Evolutionary conservation across 2,113 vertebrate genomes (phyloP).

Genomic region (Ploceus nigricollis): DNA sequence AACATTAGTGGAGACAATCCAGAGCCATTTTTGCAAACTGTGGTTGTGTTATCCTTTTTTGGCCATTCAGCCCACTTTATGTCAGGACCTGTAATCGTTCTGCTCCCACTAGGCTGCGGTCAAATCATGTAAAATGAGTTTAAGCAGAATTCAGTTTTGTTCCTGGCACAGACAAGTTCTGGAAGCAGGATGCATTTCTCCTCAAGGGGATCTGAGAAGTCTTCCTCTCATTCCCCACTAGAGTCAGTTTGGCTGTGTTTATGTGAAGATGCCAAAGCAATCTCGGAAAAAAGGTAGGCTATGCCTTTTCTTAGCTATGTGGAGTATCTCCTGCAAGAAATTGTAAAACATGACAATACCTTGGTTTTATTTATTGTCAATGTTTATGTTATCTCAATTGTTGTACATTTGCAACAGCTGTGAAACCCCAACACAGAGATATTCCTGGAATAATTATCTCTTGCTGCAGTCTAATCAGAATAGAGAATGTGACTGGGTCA

Average conservation of each 20-base stretch:
- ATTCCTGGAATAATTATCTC: constrained; percentile 30
- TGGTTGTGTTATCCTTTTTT: not conserved
- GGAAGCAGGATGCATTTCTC: not conserved
- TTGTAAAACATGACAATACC: not conserved
- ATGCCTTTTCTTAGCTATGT: not conserved
- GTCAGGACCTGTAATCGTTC: not conserved
- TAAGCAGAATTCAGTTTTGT: not conserved
- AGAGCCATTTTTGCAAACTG: not conserved
- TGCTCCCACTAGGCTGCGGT: not conserved
- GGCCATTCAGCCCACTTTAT: not conserved
- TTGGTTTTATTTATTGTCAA: constrained; percentile 1
- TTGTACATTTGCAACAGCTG: constrained; percentile 5
- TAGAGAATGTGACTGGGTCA: not conserved
- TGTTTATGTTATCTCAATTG: not conserved
- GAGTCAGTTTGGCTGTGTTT: not conserved
- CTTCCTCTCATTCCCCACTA: not conserved
- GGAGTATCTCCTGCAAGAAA: not conserved
- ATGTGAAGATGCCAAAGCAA: not conserved
- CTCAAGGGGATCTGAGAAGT: not conserved
- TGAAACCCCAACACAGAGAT: not conserved
- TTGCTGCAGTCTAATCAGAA: not conserved
- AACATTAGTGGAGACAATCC: not conserved
- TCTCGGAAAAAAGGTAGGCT: not conserved
- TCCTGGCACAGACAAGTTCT: not conserved
- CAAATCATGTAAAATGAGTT: not conserved